Conservation (phyloP, 1,140 invertebrate genomes). For the Dryas iulia region DNA sequence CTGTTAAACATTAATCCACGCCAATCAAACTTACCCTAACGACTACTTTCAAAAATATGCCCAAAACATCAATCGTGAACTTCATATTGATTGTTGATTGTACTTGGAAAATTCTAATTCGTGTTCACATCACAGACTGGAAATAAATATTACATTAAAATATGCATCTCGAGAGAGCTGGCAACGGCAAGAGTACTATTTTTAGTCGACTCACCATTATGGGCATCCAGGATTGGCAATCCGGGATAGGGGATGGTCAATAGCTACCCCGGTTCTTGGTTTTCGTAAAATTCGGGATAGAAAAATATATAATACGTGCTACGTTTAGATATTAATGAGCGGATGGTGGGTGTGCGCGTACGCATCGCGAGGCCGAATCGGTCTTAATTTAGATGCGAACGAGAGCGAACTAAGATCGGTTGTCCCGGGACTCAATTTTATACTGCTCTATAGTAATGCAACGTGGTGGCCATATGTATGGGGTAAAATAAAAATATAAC, state of each 20-base stretch:
- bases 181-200: conserved; percentile 36
- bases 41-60: conserved; percentile 77
- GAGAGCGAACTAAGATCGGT: conserved; percentile 49
- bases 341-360: conserved; percentile 51
- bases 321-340: conserved; percentile 64
- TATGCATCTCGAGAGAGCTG: conserved; percentile 20
- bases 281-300: conserved; percentile 51
- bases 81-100: conserved; percentile 70
- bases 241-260: conserved; percentile 18
- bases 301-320: conserved; percentile 70
- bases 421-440: conserved; percentile 58
- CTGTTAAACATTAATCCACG: not conserved
- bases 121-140: conserved; percentile 64
- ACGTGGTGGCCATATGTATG: conserved; percentile 43
- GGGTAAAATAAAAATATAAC: conserved; percentile 18
- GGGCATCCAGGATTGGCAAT: conserved; percentile 8
- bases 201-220: conserved; percentile 51
- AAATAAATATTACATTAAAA: conserved; percentile 48
- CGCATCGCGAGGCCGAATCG: conserved; percentile 66
- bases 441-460: conserved; percentile 30
- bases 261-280: conserved; percentile 38
- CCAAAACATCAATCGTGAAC: conserved; percentile 76
- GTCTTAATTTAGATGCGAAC: conserved; percentile 72
- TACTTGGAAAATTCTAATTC: conserved; percentile 41
- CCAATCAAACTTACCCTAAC: conserved; percentile 64